These are phyloP conservation scores for Strigops habroptila DNA, from an alignment of 2,113 vertebrate genomes.

Conservation along the genomic window DNA sequence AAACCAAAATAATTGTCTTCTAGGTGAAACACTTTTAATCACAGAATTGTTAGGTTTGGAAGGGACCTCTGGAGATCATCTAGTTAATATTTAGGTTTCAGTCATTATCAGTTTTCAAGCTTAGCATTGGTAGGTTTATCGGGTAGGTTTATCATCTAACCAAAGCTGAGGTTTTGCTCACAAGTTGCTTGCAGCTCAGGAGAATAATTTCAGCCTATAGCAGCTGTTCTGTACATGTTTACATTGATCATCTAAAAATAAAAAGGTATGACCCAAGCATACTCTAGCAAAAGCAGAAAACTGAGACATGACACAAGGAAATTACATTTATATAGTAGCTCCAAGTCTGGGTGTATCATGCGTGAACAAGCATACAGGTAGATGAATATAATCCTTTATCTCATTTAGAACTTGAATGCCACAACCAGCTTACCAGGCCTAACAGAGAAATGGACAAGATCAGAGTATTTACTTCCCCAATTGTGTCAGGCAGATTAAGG, in stretches of 20 bases:
- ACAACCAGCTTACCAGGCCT: neutral
- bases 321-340: neutral
- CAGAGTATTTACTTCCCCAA: neutral
- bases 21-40: neutral
- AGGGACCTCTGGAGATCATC: neutral
- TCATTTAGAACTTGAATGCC: neutral
- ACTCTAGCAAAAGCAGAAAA: neutral
- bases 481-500: neutral
- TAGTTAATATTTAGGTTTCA: neutral
- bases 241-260: neutral
- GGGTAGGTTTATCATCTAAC: neutral
- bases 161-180: neutral
- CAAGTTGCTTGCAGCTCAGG: neutral
- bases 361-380: neutral
- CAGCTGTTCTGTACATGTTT: neutral
- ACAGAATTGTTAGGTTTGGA: neutral
- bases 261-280: neutral
- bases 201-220: neutral
- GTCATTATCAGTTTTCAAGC: neutral
- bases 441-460: neutral
- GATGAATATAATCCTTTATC: neutral
- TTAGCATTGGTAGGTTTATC: neutral
- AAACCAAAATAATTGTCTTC: neutral
- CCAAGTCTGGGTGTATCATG: neutral
- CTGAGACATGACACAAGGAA: neutral